These are phyloP conservation scores for Cochlearius cochlearius DNA, from an alignment of 2,113 vertebrate genomes.

Conservation along the genomic window DNA sequence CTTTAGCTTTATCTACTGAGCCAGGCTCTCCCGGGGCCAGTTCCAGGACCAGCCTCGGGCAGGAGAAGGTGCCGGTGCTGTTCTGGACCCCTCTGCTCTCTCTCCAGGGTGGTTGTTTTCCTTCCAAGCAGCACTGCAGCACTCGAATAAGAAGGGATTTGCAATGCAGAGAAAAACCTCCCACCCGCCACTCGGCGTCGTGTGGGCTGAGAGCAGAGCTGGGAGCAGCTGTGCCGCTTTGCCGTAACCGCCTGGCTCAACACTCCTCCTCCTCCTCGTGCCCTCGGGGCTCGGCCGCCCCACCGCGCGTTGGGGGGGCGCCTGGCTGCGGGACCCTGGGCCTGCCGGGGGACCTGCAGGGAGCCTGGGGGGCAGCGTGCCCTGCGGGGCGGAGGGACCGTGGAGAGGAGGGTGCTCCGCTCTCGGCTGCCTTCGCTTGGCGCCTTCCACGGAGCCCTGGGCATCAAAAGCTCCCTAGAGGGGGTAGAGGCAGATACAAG, in stretches of 20 bases:
- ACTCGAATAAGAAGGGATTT: constrained; percentile 36
- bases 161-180: constrained; percentile 56
- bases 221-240: not conserved
- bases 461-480: not conserved
- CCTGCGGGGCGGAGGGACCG: rapidly evolving
- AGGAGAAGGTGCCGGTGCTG: not conserved
- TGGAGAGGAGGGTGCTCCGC: not conserved
- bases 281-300: rapidly evolving
- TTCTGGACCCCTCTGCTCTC: not conserved
- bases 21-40: not conserved
- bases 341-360: not conserved
- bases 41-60: not conserved
- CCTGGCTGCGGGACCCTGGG: not conserved
- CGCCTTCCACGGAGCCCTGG: not conserved
- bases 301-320: not conserved
- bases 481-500: not conserved
- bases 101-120: constrained; percentile 41
- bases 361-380: too few species aligned
- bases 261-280: not conserved
- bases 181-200: not conserved
- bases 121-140: constrained; percentile 44
- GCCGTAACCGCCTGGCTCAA: not conserved
- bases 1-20: not conserved
- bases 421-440: not conserved
- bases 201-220: constrained; percentile 45